Percentiles rank a stretch among this genome's conserved stretches.
Conservation (phyloP, 2,113 vertebrate species). For the Connochaetes taurinus region DNA sequence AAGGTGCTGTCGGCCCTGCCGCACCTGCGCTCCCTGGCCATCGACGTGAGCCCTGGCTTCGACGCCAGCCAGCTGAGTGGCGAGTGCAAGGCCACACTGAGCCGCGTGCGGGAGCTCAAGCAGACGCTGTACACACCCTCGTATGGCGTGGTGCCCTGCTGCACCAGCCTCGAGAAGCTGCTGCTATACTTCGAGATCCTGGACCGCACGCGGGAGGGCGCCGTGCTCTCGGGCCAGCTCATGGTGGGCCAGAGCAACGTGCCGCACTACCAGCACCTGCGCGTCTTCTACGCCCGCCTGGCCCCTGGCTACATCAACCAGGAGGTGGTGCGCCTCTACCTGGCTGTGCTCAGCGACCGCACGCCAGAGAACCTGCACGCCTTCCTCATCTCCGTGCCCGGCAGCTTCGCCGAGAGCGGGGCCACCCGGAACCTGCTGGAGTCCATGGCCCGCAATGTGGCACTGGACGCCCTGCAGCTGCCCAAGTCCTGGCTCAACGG, state of each 20-base stretch:
- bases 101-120: conserved; percentile 88
- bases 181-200: conserved; percentile 94
- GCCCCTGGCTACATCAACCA: conserved; percentile 96
- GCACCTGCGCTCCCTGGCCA: conserved; percentile 87
- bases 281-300: conserved; percentile 92
- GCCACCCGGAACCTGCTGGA: conserved; percentile 89
- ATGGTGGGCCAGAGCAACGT: conserved; percentile 98
- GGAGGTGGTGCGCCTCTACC: conserved; percentile 93
- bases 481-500: conserved; percentile 93
- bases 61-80: conserved; percentile 89
- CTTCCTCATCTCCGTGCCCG: conserved; percentile 93
- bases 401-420: conserved; percentile 88
- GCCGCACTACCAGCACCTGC: conserved; percentile 95
- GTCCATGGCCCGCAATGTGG: conserved; percentile 87
- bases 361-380: conserved; percentile 90
- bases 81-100: conserved; percentile 90
- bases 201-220: conserved; percentile 90
- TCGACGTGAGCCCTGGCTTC: conserved; percentile 90
- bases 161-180: conserved; percentile 91
- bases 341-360: conserved; percentile 93
- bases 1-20: conserved; percentile 88
- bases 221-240: conserved; percentile 90
- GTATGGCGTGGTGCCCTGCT: conserved; percentile 94
- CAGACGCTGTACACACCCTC: conserved; percentile 94
- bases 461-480: conserved; percentile 92